These are phyloP conservation scores for Vulpes ferrilata DNA, from an alignment of 2,113 vertebrate genomes.

Conservation along the genomic window DNA sequence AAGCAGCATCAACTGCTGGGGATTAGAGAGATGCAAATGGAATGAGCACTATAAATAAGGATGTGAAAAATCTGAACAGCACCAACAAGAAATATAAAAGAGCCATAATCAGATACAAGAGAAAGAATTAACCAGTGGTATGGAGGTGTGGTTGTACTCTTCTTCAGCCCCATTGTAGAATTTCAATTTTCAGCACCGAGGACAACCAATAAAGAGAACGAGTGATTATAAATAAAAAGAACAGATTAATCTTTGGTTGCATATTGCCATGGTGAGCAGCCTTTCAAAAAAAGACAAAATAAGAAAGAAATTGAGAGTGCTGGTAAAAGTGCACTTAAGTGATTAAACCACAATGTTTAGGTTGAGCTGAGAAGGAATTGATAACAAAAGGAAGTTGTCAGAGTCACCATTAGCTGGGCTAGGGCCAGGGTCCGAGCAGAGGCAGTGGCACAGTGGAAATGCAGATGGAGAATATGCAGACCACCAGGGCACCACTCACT, in stretches of 20 bases:
- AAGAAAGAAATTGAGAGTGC: background rate
- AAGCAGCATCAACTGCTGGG: background rate
- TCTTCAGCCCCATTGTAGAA: background rate
- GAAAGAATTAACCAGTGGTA: background rate
- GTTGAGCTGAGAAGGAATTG: background rate
- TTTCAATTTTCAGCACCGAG: background rate
- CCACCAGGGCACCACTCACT: background rate
- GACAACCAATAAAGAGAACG: background rate
- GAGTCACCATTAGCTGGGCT: background rate
- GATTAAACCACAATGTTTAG: background rate
- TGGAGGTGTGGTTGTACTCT: background rate
- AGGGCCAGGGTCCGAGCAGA: background rate
- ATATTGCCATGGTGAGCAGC: background rate
- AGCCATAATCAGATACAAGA: background rate
- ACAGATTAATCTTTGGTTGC: background rate
- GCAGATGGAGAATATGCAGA: background rate
- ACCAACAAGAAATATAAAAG: background rate
- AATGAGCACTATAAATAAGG: background rate
- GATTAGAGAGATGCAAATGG: background rate
- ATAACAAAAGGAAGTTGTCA: background rate
- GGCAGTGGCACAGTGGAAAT: rapidly evolving
- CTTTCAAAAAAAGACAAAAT: background rate
- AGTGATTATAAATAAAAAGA: background rate
- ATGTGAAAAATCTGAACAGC: background rate
- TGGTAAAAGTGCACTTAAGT: background rate